Evolutionary conservation across 2,888 invertebrate species (phyloP).

Genomic region (Lithophane semibrunnea): DNA sequence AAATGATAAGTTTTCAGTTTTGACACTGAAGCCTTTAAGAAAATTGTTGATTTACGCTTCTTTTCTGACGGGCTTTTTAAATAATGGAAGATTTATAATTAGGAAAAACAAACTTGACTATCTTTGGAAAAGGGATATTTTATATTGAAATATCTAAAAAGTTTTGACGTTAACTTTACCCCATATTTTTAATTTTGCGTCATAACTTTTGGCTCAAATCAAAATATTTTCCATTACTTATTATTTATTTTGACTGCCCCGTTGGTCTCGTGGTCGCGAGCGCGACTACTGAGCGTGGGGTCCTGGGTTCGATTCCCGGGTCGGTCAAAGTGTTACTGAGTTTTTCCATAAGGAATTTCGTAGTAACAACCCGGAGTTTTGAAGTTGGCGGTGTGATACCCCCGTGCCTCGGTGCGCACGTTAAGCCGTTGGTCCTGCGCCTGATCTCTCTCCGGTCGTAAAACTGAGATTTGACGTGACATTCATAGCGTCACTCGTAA

Average conservation of each 20-base stretch:
- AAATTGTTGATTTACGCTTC: conserved; percentile 66
- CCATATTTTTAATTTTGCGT: conserved; percentile 54
- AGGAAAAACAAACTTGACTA: conserved; percentile 69
- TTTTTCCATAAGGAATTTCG: no score
- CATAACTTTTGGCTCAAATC: conserved; percentile 31
- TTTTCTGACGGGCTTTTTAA: conserved; percentile 73
- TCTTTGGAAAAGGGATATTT: conserved; percentile 38
- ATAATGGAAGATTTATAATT: conserved; percentile 77
- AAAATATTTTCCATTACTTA: conserved; percentile 7
- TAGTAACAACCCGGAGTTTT: no score
- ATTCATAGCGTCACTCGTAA: conserved; percentile 25
- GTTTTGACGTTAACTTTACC: conserved; percentile 54
- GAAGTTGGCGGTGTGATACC: no score
- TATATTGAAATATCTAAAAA: conserved; percentile 51
- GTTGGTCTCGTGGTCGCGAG: no score
- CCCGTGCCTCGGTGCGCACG: no score
- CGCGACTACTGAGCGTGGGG: no score
- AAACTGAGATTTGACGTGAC: conserved; percentile 16
- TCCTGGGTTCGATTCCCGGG: no score
- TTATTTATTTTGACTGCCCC: conserved; percentile 9
- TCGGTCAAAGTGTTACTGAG: no score
- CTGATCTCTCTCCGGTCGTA: no score
- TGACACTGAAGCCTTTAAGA: conserved; percentile 75
- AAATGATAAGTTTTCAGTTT: conserved; percentile 68
- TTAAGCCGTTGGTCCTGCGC: no score